Evolutionary conservation across 2,888 invertebrate genomes (phyloP).

Genomic region (Leuctra nigra): DNA sequence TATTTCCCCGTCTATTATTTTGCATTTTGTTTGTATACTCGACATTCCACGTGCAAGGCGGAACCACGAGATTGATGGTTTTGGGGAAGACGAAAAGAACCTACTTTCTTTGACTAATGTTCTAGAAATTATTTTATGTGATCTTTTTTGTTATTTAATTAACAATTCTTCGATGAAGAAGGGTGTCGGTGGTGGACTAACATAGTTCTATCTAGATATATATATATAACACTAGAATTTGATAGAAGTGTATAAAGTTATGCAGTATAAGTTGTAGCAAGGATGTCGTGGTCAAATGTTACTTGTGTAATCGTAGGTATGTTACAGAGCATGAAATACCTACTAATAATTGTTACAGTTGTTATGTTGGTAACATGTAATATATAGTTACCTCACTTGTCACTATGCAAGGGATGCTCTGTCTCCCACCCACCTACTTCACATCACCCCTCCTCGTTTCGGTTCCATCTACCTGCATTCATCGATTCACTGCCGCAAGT

Average conservation of each 20-base stretch:
- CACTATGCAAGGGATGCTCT: constrained; percentile 25
- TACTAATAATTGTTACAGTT: constrained; percentile 21
- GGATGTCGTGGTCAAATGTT: constrained; percentile 28
- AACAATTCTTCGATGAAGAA: constrained; percentile 25
- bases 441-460: constrained; percentile 2
- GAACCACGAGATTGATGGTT: constrained; percentile 5
- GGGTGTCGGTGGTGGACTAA: constrained; percentile 29
- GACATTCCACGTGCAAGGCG: constrained; percentile 21
- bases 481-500: constrained; percentile 21
- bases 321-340: constrained; percentile 21
- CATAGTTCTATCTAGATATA: constrained; percentile 9
- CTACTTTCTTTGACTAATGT: constrained; percentile 23
- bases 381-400: constrained; percentile 22
- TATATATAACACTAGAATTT: constrained; percentile 13
- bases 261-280: constrained; percentile 21
- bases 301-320: constrained; percentile 26
- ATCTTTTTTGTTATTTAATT: constrained; percentile 26
- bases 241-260: background rate
- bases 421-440: constrained; percentile 11
- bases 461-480: background rate
- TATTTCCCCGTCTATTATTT: constrained; percentile 1
- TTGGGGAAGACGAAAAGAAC: constrained; percentile 18
- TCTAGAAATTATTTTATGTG: constrained; percentile 21
- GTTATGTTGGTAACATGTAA: constrained; percentile 26
- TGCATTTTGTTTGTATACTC: constrained; percentile 1